phyloP scores from a whole-genome alignment of 1,140 invertebrate species.

The Drosophila albomicans region DNA sequence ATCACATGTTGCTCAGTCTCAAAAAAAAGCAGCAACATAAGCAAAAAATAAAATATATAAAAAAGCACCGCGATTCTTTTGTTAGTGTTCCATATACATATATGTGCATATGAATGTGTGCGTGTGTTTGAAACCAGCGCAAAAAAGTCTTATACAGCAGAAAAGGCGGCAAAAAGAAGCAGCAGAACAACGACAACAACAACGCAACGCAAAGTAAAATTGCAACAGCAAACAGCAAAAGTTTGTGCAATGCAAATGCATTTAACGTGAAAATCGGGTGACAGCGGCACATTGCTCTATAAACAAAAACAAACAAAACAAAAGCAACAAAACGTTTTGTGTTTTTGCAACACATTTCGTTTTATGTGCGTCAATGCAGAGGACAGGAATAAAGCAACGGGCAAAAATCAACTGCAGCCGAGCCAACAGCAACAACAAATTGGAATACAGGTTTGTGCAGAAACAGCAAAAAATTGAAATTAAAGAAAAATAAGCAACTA shows the following conservation, averaged over 20 bases:
- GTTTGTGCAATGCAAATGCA: slow-evolving; percentile 73
- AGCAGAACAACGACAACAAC: slow-evolving; percentile 39
- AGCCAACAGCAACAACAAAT: slow-evolving; percentile 37
- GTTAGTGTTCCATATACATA: slow-evolving; percentile 10
- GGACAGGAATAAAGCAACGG: slow-evolving; percentile 55
- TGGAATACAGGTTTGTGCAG: slow-evolving; percentile 79
- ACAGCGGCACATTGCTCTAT: slow-evolving; percentile 40
- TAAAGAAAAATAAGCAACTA: slow-evolving; percentile 54
- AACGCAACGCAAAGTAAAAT: slow-evolving; percentile 54
- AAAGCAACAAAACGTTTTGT: slow-evolving; percentile 44
- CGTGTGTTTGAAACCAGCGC: slow-evolving; percentile 60
- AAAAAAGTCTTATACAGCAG: slow-evolving; percentile 68
- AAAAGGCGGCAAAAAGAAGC: slow-evolving; percentile 73
- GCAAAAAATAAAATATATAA: slow-evolving; percentile 13
- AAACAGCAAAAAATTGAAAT: slow-evolving; percentile 47
- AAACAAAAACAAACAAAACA: slow-evolving; percentile 29
- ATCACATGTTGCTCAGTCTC: slow-evolving; percentile 14
- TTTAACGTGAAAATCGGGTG: slow-evolving; percentile 57
- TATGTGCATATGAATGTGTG: slow-evolving; percentile 26
- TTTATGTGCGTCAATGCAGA: slow-evolving; percentile 54
- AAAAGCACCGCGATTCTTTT: slow-evolving; percentile 33
- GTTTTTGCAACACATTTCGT: slow-evolving; percentile 49
- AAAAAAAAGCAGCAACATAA: slow-evolving; percentile 22
- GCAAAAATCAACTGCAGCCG: slow-evolving; percentile 48
- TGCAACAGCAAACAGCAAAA: slow-evolving; percentile 77